These are phyloP conservation scores for Pithys albifrons DNA, from an alignment of 2,113 vertebrate species.

Conservation along the genomic window DNA sequence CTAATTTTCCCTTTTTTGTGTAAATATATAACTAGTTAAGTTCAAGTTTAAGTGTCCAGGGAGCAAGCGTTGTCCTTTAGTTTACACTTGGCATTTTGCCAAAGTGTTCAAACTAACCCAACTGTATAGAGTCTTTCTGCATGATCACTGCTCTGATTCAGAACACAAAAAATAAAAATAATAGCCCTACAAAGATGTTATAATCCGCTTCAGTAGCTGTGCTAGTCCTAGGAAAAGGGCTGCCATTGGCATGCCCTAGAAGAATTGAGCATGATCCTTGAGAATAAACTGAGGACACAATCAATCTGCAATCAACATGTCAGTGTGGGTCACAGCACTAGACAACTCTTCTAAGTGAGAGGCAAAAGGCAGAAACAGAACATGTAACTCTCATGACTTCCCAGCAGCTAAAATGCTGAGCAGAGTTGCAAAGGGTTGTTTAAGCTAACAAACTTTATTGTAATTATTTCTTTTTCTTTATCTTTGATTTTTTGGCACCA, in stretches of 20 bases:
- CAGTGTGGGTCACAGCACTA: background rate
- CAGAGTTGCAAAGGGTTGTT: background rate
- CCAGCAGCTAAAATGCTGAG: background rate
- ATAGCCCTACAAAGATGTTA: background rate
- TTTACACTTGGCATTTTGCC: no score
- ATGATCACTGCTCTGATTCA: background rate
- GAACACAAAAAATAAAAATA: background rate
- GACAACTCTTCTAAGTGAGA: background rate
- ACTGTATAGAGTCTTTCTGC: background rate
- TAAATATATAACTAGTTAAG: no score
- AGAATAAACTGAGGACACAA: background rate
- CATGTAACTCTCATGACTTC: background rate
- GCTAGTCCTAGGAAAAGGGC: background rate
- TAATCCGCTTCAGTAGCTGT: background rate
- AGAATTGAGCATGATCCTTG: background rate
- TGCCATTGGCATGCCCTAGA: background rate
- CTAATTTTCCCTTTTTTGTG: no score
- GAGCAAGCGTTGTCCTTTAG: no score
- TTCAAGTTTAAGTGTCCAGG: no score
- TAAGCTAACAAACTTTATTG: background rate
- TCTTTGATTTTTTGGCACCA: background rate
- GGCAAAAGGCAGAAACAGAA: background rate
- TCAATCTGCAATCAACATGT: background rate
- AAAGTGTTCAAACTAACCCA: no score
- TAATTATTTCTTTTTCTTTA: background rate